phyloP scores from a whole-genome alignment of 2,888 invertebrate species.

The Erebia palarica region DNA sequence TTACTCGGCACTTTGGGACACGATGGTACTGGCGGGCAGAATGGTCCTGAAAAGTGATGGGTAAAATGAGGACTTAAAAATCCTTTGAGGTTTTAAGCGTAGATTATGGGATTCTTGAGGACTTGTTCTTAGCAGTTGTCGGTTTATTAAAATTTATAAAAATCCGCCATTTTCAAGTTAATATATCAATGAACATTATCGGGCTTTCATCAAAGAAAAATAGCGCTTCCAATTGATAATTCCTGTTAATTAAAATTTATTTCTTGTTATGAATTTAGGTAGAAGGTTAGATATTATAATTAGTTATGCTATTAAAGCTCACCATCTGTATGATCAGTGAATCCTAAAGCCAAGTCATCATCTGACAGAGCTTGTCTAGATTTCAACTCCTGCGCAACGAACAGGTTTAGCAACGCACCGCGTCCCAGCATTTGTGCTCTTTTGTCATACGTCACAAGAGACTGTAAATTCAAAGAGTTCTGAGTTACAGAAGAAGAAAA shows the following conservation, averaged over 20 bases:
- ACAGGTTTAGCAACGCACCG: constrained; percentile 66
- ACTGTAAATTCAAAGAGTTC: constrained; percentile 48
- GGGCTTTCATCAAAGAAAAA: no score
- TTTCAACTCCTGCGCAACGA: constrained; percentile 66
- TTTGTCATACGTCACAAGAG: constrained; percentile 54
- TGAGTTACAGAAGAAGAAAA: no score
- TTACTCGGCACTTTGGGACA: constrained; percentile 72
- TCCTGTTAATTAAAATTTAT: no score
- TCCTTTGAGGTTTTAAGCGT: no score
- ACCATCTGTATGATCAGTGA: constrained; percentile 67
- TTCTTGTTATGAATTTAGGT: no score
- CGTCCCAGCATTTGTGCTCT: constrained; percentile 52
- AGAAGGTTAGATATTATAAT: no score
- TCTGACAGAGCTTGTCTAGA: constrained; percentile 62
- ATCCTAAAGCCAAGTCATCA: constrained; percentile 59
- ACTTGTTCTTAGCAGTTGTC: no score
- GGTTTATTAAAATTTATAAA: no score
- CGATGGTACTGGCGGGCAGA: constrained; percentile 61
- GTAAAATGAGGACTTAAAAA: neutral
- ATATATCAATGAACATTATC: no score
- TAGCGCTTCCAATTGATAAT: no score
- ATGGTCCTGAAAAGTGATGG: constrained; percentile 54
- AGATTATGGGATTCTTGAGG: no score
- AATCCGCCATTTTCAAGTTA: no score
- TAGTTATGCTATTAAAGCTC: constrained; percentile 22